Conservation (phyloP, 2,113 vertebrate genomes). For the Aphyosemion australe region DNA sequence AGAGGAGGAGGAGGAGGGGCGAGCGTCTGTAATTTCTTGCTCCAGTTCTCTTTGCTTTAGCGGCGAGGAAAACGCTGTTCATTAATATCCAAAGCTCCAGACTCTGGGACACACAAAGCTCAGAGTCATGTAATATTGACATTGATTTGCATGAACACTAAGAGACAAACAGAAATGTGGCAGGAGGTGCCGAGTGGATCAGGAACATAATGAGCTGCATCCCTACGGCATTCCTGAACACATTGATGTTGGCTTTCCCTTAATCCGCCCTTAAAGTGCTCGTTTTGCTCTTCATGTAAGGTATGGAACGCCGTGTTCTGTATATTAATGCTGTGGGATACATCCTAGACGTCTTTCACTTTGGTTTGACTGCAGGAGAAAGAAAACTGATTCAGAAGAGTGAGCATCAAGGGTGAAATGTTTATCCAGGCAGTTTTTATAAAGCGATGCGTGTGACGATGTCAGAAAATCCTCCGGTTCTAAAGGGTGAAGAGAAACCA, state of each 20-base stretch:
- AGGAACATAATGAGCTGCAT: slow-evolving; percentile 36
- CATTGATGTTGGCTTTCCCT: not conserved
- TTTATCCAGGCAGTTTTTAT: not conserved
- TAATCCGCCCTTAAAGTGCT: slow-evolving; percentile 4
- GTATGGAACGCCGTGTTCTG: not conserved
- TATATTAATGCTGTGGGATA: slow-evolving; percentile 19
- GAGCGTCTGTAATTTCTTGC: slow-evolving; percentile 52
- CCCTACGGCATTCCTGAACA: not conserved
- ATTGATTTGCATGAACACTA: slow-evolving; percentile 15
- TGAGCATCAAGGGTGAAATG: too few relatives aligned
- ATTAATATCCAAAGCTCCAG: slow-evolving; percentile 43
- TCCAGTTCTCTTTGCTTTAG: slow-evolving; percentile 47
- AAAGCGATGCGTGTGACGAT: not conserved
- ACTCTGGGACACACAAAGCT: slow-evolving; percentile 25
- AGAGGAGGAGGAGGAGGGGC: not conserved
- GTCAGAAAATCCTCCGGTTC: not conserved
- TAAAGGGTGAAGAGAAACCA: not conserved
- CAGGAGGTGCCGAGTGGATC: slow-evolving; percentile 10
- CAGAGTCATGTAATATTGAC: slow-evolving; percentile 44
- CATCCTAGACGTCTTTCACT: not conserved
- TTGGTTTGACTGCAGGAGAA: too few relatives aligned
- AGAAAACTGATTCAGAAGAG: not conserved
- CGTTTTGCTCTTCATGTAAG: not conserved
- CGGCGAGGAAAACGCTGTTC: slow-evolving; percentile 41
- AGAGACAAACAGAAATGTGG: slow-evolving; percentile 14